Conservation (phyloP, 2,888 invertebrate genomes). For the Timandra comae region DNA sequence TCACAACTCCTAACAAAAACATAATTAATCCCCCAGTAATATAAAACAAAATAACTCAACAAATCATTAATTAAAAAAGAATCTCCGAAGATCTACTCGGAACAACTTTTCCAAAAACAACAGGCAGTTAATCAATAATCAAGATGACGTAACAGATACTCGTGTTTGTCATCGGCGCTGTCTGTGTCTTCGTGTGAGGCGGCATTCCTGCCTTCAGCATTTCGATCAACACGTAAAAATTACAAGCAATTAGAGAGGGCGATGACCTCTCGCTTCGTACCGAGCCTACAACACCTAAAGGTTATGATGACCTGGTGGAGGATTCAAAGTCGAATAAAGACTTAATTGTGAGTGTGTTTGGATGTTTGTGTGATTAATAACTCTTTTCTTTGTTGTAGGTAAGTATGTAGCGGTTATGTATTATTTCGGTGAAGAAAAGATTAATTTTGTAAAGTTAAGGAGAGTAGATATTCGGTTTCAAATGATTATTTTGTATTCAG, state of each 20-base stretch:
- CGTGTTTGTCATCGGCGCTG: slow-evolving; percentile 4
- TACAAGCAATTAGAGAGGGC: slow-evolving; percentile 55
- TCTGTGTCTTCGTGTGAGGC: slow-evolving; percentile 9
- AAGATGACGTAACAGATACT: too few relatives aligned
- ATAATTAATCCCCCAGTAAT: background rate
- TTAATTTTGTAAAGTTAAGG: too few relatives aligned
- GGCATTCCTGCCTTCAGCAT: slow-evolving; percentile 35
- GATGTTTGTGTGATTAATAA: too few relatives aligned
- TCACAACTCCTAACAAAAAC: too few relatives aligned
- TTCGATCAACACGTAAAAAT: slow-evolving; percentile 56
- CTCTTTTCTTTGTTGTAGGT: too few relatives aligned
- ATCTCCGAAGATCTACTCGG: slow-evolving; percentile 12
- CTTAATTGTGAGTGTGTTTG: too few relatives aligned
- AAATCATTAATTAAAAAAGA: slow-evolving; percentile 34
- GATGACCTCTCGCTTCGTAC: slow-evolving; percentile 34
- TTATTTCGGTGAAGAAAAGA: too few relatives aligned
- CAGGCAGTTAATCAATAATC: too few relatives aligned
- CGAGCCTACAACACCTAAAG: slow-evolving; percentile 9
- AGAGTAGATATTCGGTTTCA: too few relatives aligned
- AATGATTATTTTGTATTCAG: too few relatives aligned
- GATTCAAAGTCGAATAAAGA: too few relatives aligned
- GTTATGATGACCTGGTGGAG: background rate
- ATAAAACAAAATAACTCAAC: background rate
- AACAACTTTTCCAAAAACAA: background rate
- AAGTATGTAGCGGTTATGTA: too few relatives aligned